Conservation (phyloP, 2,113 vertebrate genomes). For the Brachypteracias leptosomus region DNA sequence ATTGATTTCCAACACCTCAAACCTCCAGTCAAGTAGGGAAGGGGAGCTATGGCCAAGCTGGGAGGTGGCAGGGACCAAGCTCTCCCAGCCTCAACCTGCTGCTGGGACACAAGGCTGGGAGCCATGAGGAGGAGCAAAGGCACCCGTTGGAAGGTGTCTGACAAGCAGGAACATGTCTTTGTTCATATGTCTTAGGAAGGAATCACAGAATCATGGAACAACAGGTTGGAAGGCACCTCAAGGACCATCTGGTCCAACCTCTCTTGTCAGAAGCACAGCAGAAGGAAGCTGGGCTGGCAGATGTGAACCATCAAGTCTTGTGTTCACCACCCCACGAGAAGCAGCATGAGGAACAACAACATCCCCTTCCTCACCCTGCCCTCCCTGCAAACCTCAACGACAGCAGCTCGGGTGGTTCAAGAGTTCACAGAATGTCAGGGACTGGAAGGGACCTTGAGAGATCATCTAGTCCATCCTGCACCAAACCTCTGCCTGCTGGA, state of each 20-base stretch:
- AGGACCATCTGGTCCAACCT: neutral
- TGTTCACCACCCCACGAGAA: neutral
- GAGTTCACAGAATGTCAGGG: no score
- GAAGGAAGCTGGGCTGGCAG: neutral
- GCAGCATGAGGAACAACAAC: rapidly evolving
- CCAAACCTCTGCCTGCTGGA: neutral
- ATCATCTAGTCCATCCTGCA: no score
- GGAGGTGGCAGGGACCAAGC: rapidly evolving
- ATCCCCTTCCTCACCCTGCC: rapidly evolving
- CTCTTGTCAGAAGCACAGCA: neutral
- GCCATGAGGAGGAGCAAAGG: neutral
- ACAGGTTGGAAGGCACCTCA: neutral
- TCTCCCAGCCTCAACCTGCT: neutral
- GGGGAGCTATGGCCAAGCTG: neutral
- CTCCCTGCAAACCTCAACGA: rapidly evolving
- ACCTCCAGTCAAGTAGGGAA: neutral
- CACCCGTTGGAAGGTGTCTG: rapidly evolving
- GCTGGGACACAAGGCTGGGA: neutral
- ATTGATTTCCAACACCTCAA: neutral
- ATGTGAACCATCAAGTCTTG: rapidly evolving
- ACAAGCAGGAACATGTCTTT: rapidly evolving
- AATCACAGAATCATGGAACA: neutral
- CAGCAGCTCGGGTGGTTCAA: neutral
- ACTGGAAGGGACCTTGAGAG: no score
- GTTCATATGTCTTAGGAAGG: rapidly evolving